Conservation (phyloP, 1,140 invertebrate species). For the Pemphigus obesinymphae region DNA sequence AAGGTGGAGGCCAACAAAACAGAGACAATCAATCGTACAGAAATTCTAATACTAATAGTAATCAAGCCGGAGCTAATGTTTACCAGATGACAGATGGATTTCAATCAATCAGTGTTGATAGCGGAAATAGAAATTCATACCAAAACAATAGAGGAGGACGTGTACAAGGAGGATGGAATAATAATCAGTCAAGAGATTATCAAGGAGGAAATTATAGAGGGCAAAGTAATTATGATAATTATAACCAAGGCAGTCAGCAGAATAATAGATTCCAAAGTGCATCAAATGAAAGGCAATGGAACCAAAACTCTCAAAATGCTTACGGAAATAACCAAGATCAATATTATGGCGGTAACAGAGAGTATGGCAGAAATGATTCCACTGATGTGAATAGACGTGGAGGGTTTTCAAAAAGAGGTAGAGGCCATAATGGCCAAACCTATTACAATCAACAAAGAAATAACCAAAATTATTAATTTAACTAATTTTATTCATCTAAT, state of each 20-base stretch:
- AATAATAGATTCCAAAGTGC: conserved; percentile 6
- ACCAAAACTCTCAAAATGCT: neutral
- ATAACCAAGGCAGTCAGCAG: neutral
- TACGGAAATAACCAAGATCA: conserved; percentile 8
- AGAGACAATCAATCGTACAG: neutral
- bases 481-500: neutral
- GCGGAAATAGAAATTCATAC: conserved; percentile 13
- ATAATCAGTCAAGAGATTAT: neutral
- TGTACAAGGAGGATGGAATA: conserved; percentile 32
- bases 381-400: neutral
- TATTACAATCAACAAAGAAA: conserved; percentile 33
- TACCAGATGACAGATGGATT: conserved; percentile 43
- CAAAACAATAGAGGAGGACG: conserved; percentile 38
- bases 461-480: conserved; percentile 2
- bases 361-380: neutral
- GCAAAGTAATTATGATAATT: neutral
- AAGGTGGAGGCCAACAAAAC: neutral
- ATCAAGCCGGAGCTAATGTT: conserved; percentile 37
- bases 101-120: conserved; percentile 34
- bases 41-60: neutral
- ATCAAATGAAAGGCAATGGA: neutral
- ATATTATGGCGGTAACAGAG: neutral
- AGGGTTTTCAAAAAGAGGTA: conserved; percentile 20
- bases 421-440: conserved; percentile 33
- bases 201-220: neutral